Evolutionary conservation across 1,140 invertebrate genomes (phyloP).

Genomic region (Drosophila persimilis): DNA sequence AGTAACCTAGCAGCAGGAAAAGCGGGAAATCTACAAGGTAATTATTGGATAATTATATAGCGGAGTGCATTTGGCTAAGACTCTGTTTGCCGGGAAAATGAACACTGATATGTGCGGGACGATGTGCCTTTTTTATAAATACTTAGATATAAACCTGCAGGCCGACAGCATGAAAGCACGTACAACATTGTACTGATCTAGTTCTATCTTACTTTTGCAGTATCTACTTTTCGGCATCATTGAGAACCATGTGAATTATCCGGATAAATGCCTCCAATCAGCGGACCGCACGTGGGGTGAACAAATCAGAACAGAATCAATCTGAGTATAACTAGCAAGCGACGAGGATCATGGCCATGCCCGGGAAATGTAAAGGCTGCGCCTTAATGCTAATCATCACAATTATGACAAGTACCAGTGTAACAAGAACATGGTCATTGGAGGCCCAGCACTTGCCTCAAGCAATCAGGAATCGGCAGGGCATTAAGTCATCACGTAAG

Average conservation of each 20-base stretch:
- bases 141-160: no score
- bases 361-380: conserved; percentile 20
- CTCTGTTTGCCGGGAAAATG: no score
- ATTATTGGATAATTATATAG: no score
- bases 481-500: conserved; percentile 67
- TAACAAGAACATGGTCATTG: conserved; percentile 39
- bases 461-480: conserved; percentile 27
- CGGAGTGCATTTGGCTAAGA: no score
- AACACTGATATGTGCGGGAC: no score
- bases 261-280: neutral
- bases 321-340: neutral
- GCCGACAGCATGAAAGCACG: no score
- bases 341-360: conserved; percentile 34
- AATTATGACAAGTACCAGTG: conserved; percentile 25
- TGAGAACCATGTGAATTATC: conserved; percentile 7
- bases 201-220: no score
- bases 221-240: no score
- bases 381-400: conserved; percentile 28
- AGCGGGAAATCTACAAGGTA: no score
- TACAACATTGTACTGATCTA: no score
- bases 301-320: conserved; percentile 13
- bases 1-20: no score
- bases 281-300: neutral
- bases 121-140: no score
- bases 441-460: conserved; percentile 34